Evolutionary conservation across 1,140 invertebrate species (phyloP).

Genomic region (Lepidurus apus): DNA sequence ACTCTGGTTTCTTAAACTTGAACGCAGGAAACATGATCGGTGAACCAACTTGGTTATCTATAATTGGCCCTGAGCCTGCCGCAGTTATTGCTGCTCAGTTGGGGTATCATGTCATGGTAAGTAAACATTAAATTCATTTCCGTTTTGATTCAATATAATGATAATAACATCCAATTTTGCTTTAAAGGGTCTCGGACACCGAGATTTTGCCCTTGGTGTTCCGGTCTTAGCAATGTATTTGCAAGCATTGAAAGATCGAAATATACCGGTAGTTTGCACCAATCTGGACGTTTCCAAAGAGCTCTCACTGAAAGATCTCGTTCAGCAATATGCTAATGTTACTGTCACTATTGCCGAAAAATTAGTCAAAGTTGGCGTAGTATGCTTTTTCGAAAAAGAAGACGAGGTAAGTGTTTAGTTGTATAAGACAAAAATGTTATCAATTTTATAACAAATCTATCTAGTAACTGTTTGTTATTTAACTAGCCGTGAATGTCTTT

Average conservation of each 20-base stretch:
- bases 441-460: neutral
- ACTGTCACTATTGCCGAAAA: neutral
- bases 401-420: conserved; percentile 25
- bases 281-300: conserved; percentile 27
- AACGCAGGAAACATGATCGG: conserved; percentile 33
- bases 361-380: conserved; percentile 14
- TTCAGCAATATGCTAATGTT: conserved; percentile 5
- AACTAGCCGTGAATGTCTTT: too few species aligned
- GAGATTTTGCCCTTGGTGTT: conserved; percentile 29
- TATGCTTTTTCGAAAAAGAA: conserved; percentile 26
- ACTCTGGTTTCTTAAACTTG: conserved; percentile 26
- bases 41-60: conserved; percentile 23
- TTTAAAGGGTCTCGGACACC: conserved; percentile 26
- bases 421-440: neutral
- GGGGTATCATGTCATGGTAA: conserved; percentile 29
- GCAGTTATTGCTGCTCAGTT: conserved; percentile 3
- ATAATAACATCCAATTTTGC: neutral
- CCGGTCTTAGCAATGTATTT: conserved; percentile 24
- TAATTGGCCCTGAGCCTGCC: conserved; percentile 27
- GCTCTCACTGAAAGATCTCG: conserved; percentile 23
- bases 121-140: neutral
- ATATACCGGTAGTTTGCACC: conserved; percentile 29
- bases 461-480: too few species aligned
- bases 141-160: neutral
- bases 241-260: neutral